A percentile compares a stretch with the other conserved stretches of the same genome.
Conservation (phyloP, 2,113 vertebrate species). For the Aegotheles bennettii region DNA sequence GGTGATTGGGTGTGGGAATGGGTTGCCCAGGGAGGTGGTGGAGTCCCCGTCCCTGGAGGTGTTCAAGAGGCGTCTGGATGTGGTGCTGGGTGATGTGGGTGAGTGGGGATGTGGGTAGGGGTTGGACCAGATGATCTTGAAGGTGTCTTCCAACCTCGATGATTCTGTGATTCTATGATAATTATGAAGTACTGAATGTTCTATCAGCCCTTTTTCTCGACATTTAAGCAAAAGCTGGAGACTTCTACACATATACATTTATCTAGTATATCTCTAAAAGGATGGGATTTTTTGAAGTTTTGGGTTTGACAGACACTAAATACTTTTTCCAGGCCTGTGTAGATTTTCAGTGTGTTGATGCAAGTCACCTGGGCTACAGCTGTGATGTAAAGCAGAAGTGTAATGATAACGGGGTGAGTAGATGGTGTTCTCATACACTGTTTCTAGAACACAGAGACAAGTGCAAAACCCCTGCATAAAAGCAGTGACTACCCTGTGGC, state of each 20-base stretch:
- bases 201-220: background rate
- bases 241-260: background rate
- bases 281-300: background rate
- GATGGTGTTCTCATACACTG: background rate
- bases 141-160: too few relatives aligned
- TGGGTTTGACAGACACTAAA: background rate
- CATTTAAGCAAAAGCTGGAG: background rate
- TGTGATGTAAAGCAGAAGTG: conserved; percentile 78
- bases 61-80: too few relatives aligned
- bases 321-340: conserved; percentile 75
- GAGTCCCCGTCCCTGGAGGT: too few relatives aligned
- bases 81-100: too few relatives aligned
- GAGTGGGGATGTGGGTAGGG: too few relatives aligned
- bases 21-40: too few relatives aligned
- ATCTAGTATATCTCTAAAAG: background rate
- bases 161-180: too few relatives aligned
- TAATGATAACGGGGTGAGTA: conserved; percentile 75
- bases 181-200: background rate
- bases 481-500: background rate
- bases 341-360: conserved; percentile 76
- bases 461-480: background rate
- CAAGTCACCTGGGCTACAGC: conserved; percentile 69
- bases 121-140: too few relatives aligned
- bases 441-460: background rate
- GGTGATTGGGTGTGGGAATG: too few relatives aligned